Evolutionary conservation across 2,113 vertebrate species (phyloP).

Genomic region (Oenanthe oenanthe): DNA sequence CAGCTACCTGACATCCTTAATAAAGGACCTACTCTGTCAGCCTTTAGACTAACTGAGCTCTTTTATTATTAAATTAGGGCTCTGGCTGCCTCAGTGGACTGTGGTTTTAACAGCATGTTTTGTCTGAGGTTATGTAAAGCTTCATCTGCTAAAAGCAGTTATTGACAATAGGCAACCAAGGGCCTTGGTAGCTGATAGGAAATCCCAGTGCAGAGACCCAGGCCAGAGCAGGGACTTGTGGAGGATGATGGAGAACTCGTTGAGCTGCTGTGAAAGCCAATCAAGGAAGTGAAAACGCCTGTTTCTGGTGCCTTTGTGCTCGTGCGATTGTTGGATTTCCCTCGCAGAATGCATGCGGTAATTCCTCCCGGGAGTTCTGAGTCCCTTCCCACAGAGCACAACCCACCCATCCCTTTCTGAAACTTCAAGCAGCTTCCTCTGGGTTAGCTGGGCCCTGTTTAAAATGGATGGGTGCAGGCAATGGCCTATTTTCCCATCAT

Average conservation of each 20-base stretch:
- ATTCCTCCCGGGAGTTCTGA: slow-evolving; percentile 5
- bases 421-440: slow-evolving; percentile 23
- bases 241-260: neutral
- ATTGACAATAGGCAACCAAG: neutral
- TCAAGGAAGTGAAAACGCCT: slow-evolving; percentile 30
- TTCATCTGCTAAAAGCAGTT: neutral
- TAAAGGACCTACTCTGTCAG: neutral
- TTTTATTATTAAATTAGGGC: neutral
- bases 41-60: neutral
- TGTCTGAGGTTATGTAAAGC: neutral
- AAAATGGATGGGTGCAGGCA: neutral
- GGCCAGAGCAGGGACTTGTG: neutral
- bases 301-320: slow-evolving; percentile 24
- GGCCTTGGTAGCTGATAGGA: neutral
- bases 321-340: slow-evolving; percentile 35
- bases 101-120: neutral
- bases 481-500: neutral
- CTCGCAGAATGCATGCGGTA: neutral
- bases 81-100: neutral
- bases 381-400: neutral
- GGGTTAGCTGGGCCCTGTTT: neutral
- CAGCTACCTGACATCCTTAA: neutral
- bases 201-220: neutral
- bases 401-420: slow-evolving; percentile 41
- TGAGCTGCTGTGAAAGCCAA: neutral